phyloP scores from a whole-genome alignment of 2,888 invertebrate genomes.

The Pyralis farinalis region DNA sequence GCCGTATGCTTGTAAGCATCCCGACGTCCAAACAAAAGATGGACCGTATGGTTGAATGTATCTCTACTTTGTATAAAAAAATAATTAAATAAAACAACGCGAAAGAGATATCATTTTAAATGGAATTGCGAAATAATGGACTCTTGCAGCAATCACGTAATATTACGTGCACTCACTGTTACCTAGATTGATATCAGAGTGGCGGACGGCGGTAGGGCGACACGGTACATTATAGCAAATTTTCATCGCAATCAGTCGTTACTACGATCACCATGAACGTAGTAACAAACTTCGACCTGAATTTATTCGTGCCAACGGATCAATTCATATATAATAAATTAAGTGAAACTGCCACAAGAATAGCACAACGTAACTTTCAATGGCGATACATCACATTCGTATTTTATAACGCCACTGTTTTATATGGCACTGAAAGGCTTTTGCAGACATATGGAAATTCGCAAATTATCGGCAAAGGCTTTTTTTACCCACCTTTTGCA shows the following conservation, averaged over 20 bases:
- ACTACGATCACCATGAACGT: slow-evolving; percentile 15
- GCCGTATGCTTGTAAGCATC: too few relatives aligned
- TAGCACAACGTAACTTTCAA: slow-evolving; percentile 52
- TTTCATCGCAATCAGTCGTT: slow-evolving; percentile 9
- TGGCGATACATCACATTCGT: slow-evolving; percentile 51
- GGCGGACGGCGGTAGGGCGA: background rate
- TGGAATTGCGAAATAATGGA: background rate
- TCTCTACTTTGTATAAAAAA: too few relatives aligned
- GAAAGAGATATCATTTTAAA: too few relatives aligned
- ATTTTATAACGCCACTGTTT: slow-evolving; percentile 44
- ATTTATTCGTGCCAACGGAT: slow-evolving; percentile 14
- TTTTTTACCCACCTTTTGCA: slow-evolving; percentile 27
- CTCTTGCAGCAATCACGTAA: slow-evolving; percentile 3
- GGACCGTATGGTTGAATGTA: too few relatives aligned
- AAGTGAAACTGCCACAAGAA: slow-evolving; percentile 42
- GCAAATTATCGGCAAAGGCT: slow-evolving; percentile 36
- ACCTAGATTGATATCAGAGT: slow-evolving; percentile 4
- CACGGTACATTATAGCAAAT: background rate
- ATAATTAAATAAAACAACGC: too few relatives aligned
- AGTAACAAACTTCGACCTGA: slow-evolving; percentile 12
- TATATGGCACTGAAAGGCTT: slow-evolving; percentile 35
- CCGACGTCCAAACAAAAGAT: too few relatives aligned
- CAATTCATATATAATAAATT: slow-evolving; percentile 24
- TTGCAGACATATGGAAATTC: slow-evolving; percentile 39
- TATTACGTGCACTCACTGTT: slow-evolving; percentile 5